Evolutionary conservation across 2,113 vertebrate species (phyloP).

Genomic region (Lucifuga dentata): DNA sequence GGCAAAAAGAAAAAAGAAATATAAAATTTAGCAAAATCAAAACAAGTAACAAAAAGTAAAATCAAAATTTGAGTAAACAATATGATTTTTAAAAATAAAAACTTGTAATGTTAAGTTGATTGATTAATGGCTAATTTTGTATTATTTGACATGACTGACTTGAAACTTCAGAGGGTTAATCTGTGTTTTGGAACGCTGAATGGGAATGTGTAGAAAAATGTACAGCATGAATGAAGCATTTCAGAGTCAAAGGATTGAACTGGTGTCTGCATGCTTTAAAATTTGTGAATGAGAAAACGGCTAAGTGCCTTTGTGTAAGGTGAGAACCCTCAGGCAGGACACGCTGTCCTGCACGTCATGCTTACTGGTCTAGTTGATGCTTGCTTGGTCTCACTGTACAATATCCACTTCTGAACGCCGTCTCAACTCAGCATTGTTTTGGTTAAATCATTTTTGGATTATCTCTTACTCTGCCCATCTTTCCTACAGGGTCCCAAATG

Average conservation of each 20-base stretch:
- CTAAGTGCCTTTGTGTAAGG: slow-evolving; percentile 1
- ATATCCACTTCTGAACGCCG: slow-evolving; percentile 33
- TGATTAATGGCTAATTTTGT: not conserved
- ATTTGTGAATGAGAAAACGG: not conserved
- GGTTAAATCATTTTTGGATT: slow-evolving; percentile 12
- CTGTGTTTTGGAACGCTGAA: slow-evolving; percentile 6
- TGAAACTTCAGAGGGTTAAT: slow-evolving; percentile 30
- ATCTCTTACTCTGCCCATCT: slow-evolving; percentile 45
- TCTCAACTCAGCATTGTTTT: slow-evolving; percentile 32
- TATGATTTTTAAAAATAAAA: too few relatives aligned
- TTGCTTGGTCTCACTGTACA: slow-evolving; percentile 45
- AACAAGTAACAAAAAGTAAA: too few relatives aligned
- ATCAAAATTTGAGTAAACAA: too few relatives aligned
- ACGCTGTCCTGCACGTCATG: slow-evolving; percentile 29
- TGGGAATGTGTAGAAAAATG: not conserved
- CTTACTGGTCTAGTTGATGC: slow-evolving; percentile 49
- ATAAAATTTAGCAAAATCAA: too few relatives aligned
- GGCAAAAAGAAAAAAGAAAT: too few relatives aligned
- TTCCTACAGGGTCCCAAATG: slow-evolving; percentile 92
- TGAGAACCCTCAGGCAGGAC: not conserved
- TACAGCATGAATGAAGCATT: not conserved
- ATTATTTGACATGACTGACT: slow-evolving; percentile 11
- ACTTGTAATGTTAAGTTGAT: too few relatives aligned
- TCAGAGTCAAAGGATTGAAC: not conserved
- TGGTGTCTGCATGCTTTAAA: slow-evolving; percentile 52